Base-by-base conservation (phyloP, 2,888 invertebrate genomes). In the Eucera pruinosa region DNA sequence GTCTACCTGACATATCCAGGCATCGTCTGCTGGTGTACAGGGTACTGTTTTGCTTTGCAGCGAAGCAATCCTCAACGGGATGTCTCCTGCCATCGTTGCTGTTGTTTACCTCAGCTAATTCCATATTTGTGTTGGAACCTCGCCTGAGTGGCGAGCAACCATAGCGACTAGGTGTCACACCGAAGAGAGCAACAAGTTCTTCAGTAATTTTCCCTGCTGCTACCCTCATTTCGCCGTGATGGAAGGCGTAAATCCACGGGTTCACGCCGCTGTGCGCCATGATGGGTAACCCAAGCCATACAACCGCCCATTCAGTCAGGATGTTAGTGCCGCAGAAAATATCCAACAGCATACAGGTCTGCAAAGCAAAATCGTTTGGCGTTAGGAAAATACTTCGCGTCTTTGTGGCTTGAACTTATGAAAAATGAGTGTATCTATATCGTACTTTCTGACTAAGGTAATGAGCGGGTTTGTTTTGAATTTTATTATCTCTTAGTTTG, bases 161-260 rank as follows among this genome's bases (percentile, higher is more conserved):
- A 60, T 91, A 90, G 23, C 89, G 88, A 43, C 89, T 91, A 2
- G 91, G 90, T 25, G 85, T 88, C 18, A 91, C 87, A 0, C 91
- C 90, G 62, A 94, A 88, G 1, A 93, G 87, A 2, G 92, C 92
- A 4, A 94, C 90, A 2, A 94, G 82, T 60, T 94, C 93, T 80
- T 94, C 94, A 3, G 94, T 92, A 20, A 94, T 93, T 54, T 94
- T 93, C 9, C 93, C 92, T 1, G 94, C 94, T 0, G 95, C 95
- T 0, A 93, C 90, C 15, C 95, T 93, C 83, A 95, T 93, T 87
- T 95, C 95, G 0, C 94, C 93, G 83, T 95, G 95, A 79, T 94
- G 93, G 87, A 94, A 95, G 2, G 95, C 95, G 89, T 95, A 95
- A 43, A 95, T 93, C 95, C 95, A 95, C 0, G 95, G 95, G 87